Evolutionary conservation across 2,113 vertebrate species (phyloP), one percentile per base, ranked within the genome.

Genomic region (Gobiocypris rarus): DNA sequence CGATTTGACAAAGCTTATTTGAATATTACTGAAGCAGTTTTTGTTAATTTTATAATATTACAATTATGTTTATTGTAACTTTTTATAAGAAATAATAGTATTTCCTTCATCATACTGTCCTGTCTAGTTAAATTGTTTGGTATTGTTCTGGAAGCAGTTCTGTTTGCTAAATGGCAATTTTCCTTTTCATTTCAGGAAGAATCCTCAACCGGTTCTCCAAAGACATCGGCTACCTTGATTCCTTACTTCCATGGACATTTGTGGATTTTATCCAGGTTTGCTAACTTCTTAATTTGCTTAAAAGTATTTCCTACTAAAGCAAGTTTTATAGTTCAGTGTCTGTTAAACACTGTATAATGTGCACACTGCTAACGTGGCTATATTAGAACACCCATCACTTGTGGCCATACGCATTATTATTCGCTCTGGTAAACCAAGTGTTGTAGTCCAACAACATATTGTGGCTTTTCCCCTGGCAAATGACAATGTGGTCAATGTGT

Each of bases 171-270:
- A 26, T 73, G n/a, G 56, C 48, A 22, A 74, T 43, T 77, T 70
- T 75, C 38, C 24, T 87, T 52, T 3, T 82, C 5, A 81, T 76
- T 34, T 73, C 88, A 95, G 95, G 94, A 81, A 86, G 94, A 87
- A 83, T 95, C 74, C 81, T 95, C 1, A 95, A 95, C 90, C 88
- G 94, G 19, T 95, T 95, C 67, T 91, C 94, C 1, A 95, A 95
- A 85, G 94, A 95, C 87, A 91, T 95, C 1, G 94, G 95, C 10
- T 91, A 91, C 22, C 84, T 95, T 91, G 94, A 95, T 19, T 83
- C 90, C 0, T 82, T 81, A 38, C 54, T 95, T 83, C 93, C 95
- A 0, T 91, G 86, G 88, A 94, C 92, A 3, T 90, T 93, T 78
- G 91, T 93, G 58, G 94, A 95, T 86, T 94, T 94, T 9, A 28